These are phyloP conservation scores for Girardinichthys multiradiatus DNA, from an alignment of 2,113 vertebrate genomes.

Conservation along the genomic window DNA sequence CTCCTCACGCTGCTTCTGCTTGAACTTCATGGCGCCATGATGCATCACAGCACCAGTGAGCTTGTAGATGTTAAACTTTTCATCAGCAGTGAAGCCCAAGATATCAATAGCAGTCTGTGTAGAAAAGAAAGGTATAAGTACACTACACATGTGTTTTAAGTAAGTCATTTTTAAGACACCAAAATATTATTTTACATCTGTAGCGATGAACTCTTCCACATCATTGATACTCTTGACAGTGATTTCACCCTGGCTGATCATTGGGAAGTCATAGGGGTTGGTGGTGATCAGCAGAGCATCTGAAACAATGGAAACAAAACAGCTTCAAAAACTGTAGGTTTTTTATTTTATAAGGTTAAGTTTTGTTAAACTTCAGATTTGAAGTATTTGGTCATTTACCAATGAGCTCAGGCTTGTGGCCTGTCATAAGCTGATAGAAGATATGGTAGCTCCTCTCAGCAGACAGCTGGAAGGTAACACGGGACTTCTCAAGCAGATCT, in stretches of 20 bases:
- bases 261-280: slow-evolving; percentile 67
- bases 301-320: slow-evolving; percentile 29
- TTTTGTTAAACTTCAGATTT: background rate
- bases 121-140: background rate
- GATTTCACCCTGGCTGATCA: slow-evolving; percentile 72
- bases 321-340: background rate
- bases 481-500: slow-evolving; percentile 76
- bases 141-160: background rate
- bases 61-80: slow-evolving; percentile 87
- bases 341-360: background rate
- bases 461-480: slow-evolving; percentile 63
- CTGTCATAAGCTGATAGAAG: slow-evolving; percentile 79
- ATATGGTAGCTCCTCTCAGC: slow-evolving; percentile 81
- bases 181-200: slow-evolving; percentile 57
- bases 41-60: slow-evolving; percentile 88
- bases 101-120: slow-evolving; percentile 79
- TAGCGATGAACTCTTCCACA: slow-evolving; percentile 69
- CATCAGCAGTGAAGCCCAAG: slow-evolving; percentile 84
- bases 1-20: slow-evolving; percentile 78
- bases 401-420: slow-evolving; percentile 75
- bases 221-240: slow-evolving; percentile 71
- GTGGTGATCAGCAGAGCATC: slow-evolving; percentile 69
- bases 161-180: background rate
- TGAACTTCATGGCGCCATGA: slow-evolving; percentile 77
- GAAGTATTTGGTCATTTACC: slow-evolving; percentile 41